Conservation (phyloP, 2,797 vertebrate genomes). For the Cyclura pinguis region DNA sequence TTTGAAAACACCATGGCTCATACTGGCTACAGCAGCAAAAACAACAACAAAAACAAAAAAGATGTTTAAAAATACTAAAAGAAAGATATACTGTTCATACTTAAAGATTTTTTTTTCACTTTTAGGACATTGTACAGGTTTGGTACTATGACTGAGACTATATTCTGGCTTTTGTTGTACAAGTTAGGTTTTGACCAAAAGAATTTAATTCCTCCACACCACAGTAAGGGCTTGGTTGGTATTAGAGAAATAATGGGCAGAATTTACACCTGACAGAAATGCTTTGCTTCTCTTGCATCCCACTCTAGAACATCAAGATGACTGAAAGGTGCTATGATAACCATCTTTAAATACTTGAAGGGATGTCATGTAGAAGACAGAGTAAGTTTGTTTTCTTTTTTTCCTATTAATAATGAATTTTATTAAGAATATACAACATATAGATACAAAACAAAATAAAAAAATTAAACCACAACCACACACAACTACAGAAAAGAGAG, state of each 20-base stretch:
- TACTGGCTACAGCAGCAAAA: neutral
- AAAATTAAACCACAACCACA: too few relatives aligned
- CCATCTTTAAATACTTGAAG: too few relatives aligned
- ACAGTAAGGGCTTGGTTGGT: neutral
- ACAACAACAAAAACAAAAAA: too few relatives aligned
- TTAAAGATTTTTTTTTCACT: neutral
- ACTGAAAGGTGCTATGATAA: too few relatives aligned
- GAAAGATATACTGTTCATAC: neutral
- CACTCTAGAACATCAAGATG: too few relatives aligned
- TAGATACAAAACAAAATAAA: too few relatives aligned
- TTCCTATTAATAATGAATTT: too few relatives aligned
- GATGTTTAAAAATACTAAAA: conserved; percentile 28
- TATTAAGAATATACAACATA: too few relatives aligned
- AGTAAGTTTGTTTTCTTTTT: too few relatives aligned
- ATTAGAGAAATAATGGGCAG: neutral
- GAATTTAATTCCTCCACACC: neutral
- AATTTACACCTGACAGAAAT: neutral
- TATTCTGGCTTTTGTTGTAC: neutral
- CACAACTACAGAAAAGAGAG: too few relatives aligned
- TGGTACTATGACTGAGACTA: neutral
- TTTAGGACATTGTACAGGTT: neutral
- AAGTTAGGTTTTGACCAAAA: neutral
- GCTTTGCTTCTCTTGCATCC: too few relatives aligned
- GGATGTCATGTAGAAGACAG: too few relatives aligned
- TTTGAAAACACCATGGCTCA: neutral